Conservation (phyloP, 2,888 invertebrate genomes). For the Clivina fossor region DNA sequence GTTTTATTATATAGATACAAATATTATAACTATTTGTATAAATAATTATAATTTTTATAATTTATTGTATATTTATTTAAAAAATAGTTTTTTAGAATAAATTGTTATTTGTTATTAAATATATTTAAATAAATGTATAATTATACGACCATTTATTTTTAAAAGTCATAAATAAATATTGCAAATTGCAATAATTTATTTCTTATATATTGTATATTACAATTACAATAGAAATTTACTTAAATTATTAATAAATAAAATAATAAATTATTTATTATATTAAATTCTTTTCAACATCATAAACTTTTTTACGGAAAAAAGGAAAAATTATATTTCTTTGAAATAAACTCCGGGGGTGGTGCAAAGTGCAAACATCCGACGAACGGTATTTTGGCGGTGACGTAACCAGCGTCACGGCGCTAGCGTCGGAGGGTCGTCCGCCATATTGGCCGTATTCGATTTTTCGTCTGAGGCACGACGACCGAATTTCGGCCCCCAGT, state of each 20-base stretch:
- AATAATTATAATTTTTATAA: not conserved
- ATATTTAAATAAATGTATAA: not conserved
- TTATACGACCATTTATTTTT: no score
- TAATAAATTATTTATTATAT: no score
- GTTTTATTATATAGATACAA: not conserved
- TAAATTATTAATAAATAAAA: no score
- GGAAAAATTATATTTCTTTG: no score
- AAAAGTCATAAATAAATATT: no score
- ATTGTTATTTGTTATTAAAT: not conserved
- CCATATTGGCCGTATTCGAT: constrained; percentile 51
- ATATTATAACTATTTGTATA: not conserved
- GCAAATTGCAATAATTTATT: no score
- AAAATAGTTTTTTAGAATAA: not conserved
- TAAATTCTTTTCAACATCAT: no score
- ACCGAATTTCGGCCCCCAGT: no score
- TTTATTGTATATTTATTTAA: not conserved
- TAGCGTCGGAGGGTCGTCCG: constrained; percentile 45
- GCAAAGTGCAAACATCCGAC: constrained; percentile 5
- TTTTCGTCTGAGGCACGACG: constrained; percentile 48
- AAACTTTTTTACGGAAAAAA: no score
- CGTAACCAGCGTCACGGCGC: constrained; percentile 46
- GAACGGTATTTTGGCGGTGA: constrained; percentile 36
- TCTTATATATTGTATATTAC: no score
- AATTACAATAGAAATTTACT: no score
- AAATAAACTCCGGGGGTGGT: not conserved